Evolutionary conservation across 2,797 vertebrate species (phyloP).

Genomic region (Leucoraja ocellata): DNA sequence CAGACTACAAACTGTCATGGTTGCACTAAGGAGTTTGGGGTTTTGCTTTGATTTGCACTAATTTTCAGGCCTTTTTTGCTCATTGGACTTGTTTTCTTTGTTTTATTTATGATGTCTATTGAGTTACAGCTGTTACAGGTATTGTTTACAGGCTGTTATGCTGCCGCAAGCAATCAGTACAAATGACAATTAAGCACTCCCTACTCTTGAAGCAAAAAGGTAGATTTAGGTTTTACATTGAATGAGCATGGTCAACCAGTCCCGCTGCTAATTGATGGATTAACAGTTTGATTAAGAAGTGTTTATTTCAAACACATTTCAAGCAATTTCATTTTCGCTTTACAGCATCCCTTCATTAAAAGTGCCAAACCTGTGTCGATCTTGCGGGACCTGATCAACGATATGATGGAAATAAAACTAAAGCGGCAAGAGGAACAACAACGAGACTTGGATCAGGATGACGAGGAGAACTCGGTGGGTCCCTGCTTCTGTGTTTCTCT

Average conservation of each 20-base stretch:
- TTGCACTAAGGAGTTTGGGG: too few relatives aligned
- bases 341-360: conserved; percentile 82
- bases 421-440: conserved; percentile 76
- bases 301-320: background rate
- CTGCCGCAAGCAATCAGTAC: too few relatives aligned
- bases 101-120: too few relatives aligned
- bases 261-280: background rate
- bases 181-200: too few relatives aligned
- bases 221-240: background rate
- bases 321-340: conserved; percentile 32
- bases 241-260: too few relatives aligned
- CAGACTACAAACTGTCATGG: too few relatives aligned
- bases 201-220: background rate
- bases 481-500: background rate
- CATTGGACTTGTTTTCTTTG: too few relatives aligned
- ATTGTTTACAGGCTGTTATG: too few relatives aligned
- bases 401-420: conserved; percentile 86
- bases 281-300: background rate
- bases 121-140: too few relatives aligned
- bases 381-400: conserved; percentile 76
- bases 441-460: conserved; percentile 77
- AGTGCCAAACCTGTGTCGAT: conserved; percentile 77
- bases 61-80: too few relatives aligned
- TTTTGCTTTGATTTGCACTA: too few relatives aligned
- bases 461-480: conserved; percentile 85